Percentiles rank a stretch among this genome's conserved stretches.
Evolutionary conservation across 2,113 vertebrate species (phyloP).

Genomic region (Raja brachyura): DNA sequence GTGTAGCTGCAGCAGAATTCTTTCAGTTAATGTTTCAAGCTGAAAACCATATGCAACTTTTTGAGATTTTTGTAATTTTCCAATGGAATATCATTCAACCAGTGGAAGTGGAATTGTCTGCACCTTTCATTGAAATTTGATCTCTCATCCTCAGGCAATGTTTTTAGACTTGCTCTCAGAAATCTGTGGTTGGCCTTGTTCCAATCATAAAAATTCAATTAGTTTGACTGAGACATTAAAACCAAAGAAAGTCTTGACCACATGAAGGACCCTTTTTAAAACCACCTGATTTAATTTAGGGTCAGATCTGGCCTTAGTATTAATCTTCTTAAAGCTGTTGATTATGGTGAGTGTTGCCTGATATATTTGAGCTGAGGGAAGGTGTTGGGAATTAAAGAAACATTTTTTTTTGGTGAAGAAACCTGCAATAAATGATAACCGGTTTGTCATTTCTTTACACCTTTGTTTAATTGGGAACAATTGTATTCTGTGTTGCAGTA

Average conservation of each 20-base stretch:
- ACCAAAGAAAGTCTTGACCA: not conserved
- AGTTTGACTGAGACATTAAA: not conserved
- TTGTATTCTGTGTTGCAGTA: not conserved
- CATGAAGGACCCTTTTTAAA: not conserved
- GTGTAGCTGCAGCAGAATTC: not conserved
- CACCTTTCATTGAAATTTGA: slow-evolving; percentile 7
- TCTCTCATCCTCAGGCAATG: not conserved
- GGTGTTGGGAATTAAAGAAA: not conserved
- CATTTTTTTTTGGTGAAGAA: no score
- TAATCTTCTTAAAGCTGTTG: not conserved
- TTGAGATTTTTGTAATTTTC: not conserved
- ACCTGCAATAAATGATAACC: not conserved
- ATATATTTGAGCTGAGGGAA: not conserved
- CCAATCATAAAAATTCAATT: not conserved
- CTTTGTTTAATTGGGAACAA: not conserved
- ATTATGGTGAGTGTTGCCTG: not conserved
- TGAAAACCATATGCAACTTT: not conserved
- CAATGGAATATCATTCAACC: slow-evolving; percentile 8
- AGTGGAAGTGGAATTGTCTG: not conserved
- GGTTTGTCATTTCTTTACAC: not conserved
- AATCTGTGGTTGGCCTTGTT: not conserved
- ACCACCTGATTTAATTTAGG: not conserved
- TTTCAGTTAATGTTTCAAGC: not conserved
- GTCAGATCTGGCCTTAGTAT: not conserved
- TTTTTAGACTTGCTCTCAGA: not conserved